phyloP scores from a whole-genome alignment of 2,888 invertebrate species.

The Nomada fabriciana region DNA sequence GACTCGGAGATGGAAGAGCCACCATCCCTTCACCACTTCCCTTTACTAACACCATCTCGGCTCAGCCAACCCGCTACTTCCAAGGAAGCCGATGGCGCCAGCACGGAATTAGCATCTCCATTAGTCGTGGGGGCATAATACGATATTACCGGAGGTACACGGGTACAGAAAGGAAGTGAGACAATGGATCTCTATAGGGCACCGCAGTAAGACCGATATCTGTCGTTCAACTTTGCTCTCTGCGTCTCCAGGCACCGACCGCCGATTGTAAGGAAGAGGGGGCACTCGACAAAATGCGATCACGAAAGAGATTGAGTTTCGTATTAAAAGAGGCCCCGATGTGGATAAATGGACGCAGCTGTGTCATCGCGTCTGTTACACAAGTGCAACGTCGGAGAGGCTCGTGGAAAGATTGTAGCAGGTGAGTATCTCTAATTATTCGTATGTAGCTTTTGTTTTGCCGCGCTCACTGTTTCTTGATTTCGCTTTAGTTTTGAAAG shows the following conservation, averaged over 20 bases:
- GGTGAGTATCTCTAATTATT: too few species aligned
- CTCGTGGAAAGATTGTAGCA: too few species aligned
- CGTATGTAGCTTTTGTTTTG: too few species aligned
- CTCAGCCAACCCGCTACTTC: conserved; percentile 60
- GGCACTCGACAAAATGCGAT: neutral
- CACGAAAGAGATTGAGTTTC: neutral
- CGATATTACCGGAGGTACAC: conserved; percentile 77
- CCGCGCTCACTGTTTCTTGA: too few species aligned
- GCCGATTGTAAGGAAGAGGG: conserved; percentile 13
- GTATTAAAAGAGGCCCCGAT: neutral
- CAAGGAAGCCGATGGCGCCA: conserved; percentile 70
- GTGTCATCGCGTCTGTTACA: neutral
- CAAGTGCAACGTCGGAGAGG: too few species aligned
- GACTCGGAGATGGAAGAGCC: conserved; percentile 73
- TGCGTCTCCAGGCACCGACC: conserved; percentile 42
- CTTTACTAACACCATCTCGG: conserved; percentile 44
- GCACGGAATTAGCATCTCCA: conserved; percentile 82
- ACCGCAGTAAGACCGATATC: conserved; percentile 55
- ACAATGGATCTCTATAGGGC: conserved; percentile 69
- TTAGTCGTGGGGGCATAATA: conserved; percentile 80
- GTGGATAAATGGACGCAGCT: neutral
- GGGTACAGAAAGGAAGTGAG: conserved; percentile 68
- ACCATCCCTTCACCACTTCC: conserved; percentile 54
- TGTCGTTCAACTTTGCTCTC: conserved; percentile 60
- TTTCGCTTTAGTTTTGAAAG: too few species aligned